phyloP scores from a whole-genome alignment of 2,797 vertebrate genomes.

The Danio aesculapii region DNA sequence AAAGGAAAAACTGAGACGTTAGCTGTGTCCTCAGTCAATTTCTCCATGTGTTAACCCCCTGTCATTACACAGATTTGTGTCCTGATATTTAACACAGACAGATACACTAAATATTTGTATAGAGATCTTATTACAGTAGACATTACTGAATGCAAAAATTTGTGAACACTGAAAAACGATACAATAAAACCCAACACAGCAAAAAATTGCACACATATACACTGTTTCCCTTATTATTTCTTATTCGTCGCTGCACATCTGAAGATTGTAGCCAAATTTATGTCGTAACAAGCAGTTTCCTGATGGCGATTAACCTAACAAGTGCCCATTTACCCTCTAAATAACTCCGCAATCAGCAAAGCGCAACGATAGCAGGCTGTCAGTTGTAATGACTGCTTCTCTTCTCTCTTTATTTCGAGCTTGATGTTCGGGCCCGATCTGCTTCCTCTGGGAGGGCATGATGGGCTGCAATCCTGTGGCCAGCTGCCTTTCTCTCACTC shows the following conservation, averaged over 20 bases:
- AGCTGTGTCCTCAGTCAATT: too few relatives aligned
- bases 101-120: neutral
- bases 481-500: slow-evolving; percentile 58
- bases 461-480: slow-evolving; percentile 18
- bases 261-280: neutral
- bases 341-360: slow-evolving; percentile 37
- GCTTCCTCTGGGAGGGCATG: slow-evolving; percentile 22
- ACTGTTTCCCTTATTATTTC: neutral
- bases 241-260: slow-evolving; percentile 8
- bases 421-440: slow-evolving; percentile 21
- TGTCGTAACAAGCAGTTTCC: slow-evolving; percentile 5
- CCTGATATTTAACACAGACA: too few relatives aligned
- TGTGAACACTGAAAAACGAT: neutral
- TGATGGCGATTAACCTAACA: slow-evolving; percentile 44
- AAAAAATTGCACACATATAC: neutral
- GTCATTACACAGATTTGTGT: too few relatives aligned
- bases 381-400: slow-evolving; percentile 49
- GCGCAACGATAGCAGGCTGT: slow-evolving; percentile 48
- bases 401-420: slow-evolving; percentile 21
- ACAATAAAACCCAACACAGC: neutral
- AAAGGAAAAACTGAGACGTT: too few relatives aligned
- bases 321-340: slow-evolving; percentile 27
- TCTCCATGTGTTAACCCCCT: too few relatives aligned
- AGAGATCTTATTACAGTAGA: neutral
- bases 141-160: neutral